These are phyloP conservation scores for Siniperca obscura DNA, from an alignment of 2,797 vertebrate species.

Conservation along the genomic window DNA sequence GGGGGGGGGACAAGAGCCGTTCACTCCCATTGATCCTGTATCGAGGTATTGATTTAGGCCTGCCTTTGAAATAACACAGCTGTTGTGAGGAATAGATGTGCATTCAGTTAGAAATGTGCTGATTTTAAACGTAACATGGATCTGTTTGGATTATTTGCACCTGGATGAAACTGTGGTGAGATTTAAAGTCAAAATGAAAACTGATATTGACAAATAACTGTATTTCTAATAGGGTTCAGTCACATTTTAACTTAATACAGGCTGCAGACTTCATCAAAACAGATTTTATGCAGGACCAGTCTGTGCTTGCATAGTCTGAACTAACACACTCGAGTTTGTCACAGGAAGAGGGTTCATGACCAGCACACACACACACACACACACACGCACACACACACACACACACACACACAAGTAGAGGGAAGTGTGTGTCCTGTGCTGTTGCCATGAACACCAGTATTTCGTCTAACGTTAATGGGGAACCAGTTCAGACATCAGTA, in stretches of 20 bases:
- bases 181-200: background rate
- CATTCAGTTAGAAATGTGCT: background rate
- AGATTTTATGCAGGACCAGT: slow-evolving; percentile 17
- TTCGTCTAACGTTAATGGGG: slow-evolving; percentile 1
- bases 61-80: slow-evolving; percentile 39
- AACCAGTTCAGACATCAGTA: slow-evolving; percentile 24
- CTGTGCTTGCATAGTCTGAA: slow-evolving; percentile 26
- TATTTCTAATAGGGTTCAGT: background rate
- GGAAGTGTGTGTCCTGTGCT: slow-evolving; percentile 4
- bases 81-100: slow-evolving; percentile 19
- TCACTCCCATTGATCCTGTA: slow-evolving; percentile 68
- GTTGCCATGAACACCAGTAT: slow-evolving; percentile 28
- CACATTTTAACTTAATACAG: background rate
- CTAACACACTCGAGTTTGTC: background rate
- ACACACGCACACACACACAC: slow-evolving; percentile 21
- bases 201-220: background rate
- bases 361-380: background rate
- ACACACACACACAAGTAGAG: slow-evolving; percentile 17
- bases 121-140: background rate
- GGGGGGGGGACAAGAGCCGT: slow-evolving; percentile 35
- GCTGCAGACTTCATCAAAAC: slow-evolving; percentile 8
- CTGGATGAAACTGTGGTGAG: background rate
- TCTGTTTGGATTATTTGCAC: background rate
- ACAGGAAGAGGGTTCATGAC: slow-evolving; percentile 15
- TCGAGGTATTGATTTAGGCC: slow-evolving; percentile 74